Evolutionary conservation across 2,888 invertebrate genomes (phyloP).

Genomic region (Neoitamus cyanurus): DNA sequence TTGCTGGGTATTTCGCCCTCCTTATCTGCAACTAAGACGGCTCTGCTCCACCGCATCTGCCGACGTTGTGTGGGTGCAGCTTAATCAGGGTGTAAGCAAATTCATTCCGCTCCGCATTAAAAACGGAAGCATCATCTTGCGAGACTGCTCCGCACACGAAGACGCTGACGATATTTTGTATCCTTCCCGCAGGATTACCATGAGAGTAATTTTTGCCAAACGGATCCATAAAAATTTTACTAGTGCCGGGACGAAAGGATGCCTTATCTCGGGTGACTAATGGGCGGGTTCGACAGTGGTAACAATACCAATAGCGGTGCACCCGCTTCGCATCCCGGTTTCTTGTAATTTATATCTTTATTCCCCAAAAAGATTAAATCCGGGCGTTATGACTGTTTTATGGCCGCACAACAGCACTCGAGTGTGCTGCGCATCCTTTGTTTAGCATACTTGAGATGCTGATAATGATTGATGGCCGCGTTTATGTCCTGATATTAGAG

Average conservation of each 20-base stretch:
- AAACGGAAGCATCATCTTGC: background rate
- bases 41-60: background rate
- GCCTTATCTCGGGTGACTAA: slow-evolving; percentile 16
- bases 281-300: background rate
- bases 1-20: background rate
- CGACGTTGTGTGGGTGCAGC: background rate
- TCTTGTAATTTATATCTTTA: slow-evolving; percentile 24
- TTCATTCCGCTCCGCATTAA: slow-evolving; percentile 16
- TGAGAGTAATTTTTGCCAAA: background rate
- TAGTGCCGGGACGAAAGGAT: background rate
- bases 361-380: background rate
- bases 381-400: slow-evolving; percentile 19
- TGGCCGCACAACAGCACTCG: background rate
- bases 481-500: slow-evolving; percentile 43
- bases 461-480: slow-evolving; percentile 50
- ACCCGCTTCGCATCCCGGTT: background rate
- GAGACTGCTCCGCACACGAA: background rate
- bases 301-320: background rate
- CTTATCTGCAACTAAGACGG: slow-evolving; percentile 18
- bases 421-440: slow-evolving; percentile 36
- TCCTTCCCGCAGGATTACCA: background rate
- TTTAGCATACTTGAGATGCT: slow-evolving; percentile 50
- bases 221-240: slow-evolving; percentile 5
- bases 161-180: background rate
- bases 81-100: slow-evolving; percentile 19